phyloP scores from a whole-genome alignment of 2,797 vertebrate genomes.

The Miichthys miiuy region DNA sequence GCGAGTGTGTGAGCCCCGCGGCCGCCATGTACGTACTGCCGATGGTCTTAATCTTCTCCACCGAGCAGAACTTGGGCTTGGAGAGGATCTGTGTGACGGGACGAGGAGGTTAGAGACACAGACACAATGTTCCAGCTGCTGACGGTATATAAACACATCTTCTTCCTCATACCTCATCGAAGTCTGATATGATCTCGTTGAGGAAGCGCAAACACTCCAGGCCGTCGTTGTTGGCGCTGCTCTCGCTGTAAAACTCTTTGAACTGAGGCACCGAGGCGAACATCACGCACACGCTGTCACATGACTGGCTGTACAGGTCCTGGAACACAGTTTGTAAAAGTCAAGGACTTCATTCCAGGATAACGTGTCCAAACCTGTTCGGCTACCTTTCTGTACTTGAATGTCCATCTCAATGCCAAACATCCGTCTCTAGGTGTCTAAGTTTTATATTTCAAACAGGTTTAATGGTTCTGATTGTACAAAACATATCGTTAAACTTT shows the following conservation, averaged over 20 bases:
- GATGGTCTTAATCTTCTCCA: conserved; percentile 95
- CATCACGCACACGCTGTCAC: conserved; percentile 91
- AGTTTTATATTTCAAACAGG: too few relatives aligned
- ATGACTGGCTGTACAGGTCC: conserved; percentile 93
- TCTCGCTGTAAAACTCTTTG: conserved; percentile 93
- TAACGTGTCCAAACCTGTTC: neutral
- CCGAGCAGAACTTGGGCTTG: conserved; percentile 91
- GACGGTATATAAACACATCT: neutral
- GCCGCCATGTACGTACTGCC: conserved; percentile 95
- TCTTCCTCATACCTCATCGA: conserved; percentile 88
- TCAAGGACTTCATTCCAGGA: neutral
- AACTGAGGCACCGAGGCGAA: conserved; percentile 93
- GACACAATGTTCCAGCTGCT: too few relatives aligned
- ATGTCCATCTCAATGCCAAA: neutral
- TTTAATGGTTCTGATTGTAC: neutral
- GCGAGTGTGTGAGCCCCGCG: conserved; percentile 85
- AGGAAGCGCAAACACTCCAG: conserved; percentile 93
- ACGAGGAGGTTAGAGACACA: neutral
- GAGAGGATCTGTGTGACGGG: conserved; percentile 82
- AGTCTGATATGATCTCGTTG: conserved; percentile 94
- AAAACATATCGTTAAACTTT: too few relatives aligned
- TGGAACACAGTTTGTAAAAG: conserved; percentile 59
- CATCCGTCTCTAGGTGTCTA: neutral
- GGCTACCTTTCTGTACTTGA: neutral
- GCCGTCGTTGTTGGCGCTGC: conserved; percentile 87